These are phyloP conservation scores for Paracanthobrama guichenoti DNA, from an alignment of 2,113 vertebrate species.

Conservation along the genomic window DNA sequence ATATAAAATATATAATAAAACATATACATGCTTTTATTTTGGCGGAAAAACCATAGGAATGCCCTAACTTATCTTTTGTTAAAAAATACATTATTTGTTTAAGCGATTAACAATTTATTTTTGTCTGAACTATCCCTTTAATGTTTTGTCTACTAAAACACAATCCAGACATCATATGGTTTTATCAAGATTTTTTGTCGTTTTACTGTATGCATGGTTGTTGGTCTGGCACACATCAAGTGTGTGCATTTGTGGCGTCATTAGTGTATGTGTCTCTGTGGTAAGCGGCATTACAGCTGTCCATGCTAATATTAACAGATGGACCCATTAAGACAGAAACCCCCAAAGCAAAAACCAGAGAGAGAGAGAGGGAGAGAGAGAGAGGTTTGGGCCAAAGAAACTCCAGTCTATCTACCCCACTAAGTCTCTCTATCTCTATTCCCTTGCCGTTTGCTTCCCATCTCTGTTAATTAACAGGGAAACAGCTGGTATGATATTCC, in stretches of 20 bases:
- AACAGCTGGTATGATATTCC: conserved; percentile 54
- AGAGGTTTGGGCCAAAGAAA: conserved; percentile 1
- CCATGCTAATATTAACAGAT: conserved; percentile 55
- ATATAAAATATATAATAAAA: no score
- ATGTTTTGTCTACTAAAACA: background rate
- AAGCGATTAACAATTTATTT: no score
- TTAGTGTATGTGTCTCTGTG: conserved; percentile 44
- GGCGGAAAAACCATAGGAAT: background rate
- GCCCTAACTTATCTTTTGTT: no score
- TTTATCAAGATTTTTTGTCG: background rate
- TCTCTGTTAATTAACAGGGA: conserved; percentile 52
- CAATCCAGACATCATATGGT: background rate
- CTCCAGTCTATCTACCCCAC: background rate
- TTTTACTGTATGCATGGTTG: conserved; percentile 27
- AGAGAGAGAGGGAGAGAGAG: background rate
- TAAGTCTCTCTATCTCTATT: conserved; percentile 10
- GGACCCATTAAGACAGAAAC: conserved; percentile 49
- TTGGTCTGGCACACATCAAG: background rate
- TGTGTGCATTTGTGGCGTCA: conserved; percentile 21
- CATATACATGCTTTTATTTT: background rate
- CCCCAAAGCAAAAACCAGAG: conserved; percentile 37
- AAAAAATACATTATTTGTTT: no score
- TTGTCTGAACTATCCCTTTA: no score
- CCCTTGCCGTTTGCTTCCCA: background rate
- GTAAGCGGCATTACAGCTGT: conserved; percentile 55